Evolutionary conservation across 2,113 vertebrate genomes (phyloP), one percentile per base, ranked within the genome.

Genomic region (Blennius ocellaris): DNA sequence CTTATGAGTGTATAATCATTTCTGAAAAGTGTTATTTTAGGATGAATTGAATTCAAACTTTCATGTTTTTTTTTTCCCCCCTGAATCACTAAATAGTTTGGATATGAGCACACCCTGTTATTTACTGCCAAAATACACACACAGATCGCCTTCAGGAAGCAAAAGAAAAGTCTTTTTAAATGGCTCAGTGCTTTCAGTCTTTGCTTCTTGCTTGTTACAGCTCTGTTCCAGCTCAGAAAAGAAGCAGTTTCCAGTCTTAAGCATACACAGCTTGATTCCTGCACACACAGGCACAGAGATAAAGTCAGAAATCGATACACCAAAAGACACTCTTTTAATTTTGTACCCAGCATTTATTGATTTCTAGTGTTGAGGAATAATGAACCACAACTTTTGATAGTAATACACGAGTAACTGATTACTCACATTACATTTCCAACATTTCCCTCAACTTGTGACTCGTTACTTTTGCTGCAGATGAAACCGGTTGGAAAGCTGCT

Each of bases 131-230:
- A 80, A 71, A 64, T 49, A 63, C 15, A 82, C 56, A 69, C 70
- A 63, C 53, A 68, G n/a, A 73, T 56, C 14, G 50, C 16, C 73
- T 68, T 73, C 52, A 16, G 44, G 30, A 53, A 80, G 75, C 73
- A 89, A 86, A 87, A 74, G 45, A 86, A 39, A 48, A 67, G 45
- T 47, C 68, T 54, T 43, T 48, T 73, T 44, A 62, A 72, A 48
- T n/a, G 39, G 69, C 72, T 78, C 57, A 62, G 3, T 40, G 56
- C 62, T 75, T 48, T 75, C 44, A 47, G 62, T 59, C 65, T 61
- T 44, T 0, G 2, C 30, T 57, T 77, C 73, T 49, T 73, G 67
- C 80, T 87, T 80, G 83, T 90, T 89, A 86, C 78, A 82, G 60
- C 67, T 68, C 66, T 82, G 59, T 66, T 82, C 51, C 78, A 53